These are phyloP conservation scores for Tamandua tetradactyla DNA, from an alignment of 2,797 vertebrate species.

Conservation along the genomic window DNA sequence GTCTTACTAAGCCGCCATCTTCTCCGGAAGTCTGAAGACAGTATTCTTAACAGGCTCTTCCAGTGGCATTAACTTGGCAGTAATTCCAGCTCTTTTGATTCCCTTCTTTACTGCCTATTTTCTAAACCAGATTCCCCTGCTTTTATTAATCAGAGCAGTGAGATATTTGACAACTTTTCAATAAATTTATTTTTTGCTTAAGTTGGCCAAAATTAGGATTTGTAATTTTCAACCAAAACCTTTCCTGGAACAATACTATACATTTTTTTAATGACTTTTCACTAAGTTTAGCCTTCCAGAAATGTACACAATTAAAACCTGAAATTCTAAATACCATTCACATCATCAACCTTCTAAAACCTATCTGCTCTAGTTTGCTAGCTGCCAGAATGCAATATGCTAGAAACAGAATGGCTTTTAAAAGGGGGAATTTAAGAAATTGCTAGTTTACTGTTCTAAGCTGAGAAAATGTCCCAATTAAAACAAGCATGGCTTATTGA, in stretches of 20 bases:
- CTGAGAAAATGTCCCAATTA: too few relatives aligned
- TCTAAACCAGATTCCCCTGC: slow-evolving; percentile 29
- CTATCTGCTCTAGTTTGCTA: too few relatives aligned
- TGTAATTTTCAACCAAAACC: slow-evolving; percentile 45
- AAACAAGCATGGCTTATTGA: too few relatives aligned
- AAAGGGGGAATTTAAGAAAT: too few relatives aligned
- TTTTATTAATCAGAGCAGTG: slow-evolving; percentile 5
- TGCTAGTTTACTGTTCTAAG: too few relatives aligned
- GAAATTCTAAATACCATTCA: slow-evolving; percentile 47
- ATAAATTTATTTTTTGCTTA: slow-evolving; percentile 54
- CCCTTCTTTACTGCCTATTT: slow-evolving; percentile 40
- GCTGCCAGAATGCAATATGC: too few relatives aligned
- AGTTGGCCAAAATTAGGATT: slow-evolving; percentile 29
- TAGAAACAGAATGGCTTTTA: too few relatives aligned
- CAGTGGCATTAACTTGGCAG: background rate
- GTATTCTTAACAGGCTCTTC: background rate
- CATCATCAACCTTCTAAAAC: background rate
- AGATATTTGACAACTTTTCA: slow-evolving; percentile 55
- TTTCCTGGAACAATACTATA: slow-evolving; percentile 25
- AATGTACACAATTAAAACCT: slow-evolving; percentile 46
- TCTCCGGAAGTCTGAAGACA: too few relatives aligned
- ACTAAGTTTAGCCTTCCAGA: slow-evolving; percentile 27
- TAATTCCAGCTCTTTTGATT: background rate
- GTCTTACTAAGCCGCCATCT: too few relatives aligned
- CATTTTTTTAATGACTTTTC: background rate